These are phyloP conservation scores for Gobio gobio DNA, from an alignment of 2,113 vertebrate species.

Conservation along the genomic window DNA sequence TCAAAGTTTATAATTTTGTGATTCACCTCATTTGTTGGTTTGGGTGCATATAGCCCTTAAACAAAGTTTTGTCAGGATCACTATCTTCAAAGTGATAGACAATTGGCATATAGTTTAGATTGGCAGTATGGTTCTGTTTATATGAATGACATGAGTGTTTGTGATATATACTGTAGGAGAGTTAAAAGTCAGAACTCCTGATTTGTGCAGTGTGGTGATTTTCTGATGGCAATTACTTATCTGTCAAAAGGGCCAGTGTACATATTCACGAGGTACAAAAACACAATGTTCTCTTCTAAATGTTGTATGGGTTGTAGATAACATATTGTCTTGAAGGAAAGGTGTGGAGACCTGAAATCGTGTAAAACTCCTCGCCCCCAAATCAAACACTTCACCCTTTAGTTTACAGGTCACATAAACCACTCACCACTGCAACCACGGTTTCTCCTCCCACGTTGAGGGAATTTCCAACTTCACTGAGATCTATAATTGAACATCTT, in stretches of 20 bases:
- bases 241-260: neutral
- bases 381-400: slow-evolving; percentile 67
- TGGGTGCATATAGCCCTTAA: too few relatives aligned
- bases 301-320: slow-evolving; percentile 15
- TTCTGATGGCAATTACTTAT: neutral
- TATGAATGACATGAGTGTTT: too few relatives aligned
- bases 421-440: neutral
- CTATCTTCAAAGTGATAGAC: too few relatives aligned
- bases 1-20: too few relatives aligned
- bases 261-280: slow-evolving; percentile 14
- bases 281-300: neutral
- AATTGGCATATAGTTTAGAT: too few relatives aligned
- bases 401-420: slow-evolving; percentile 21
- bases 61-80: too few relatives aligned
- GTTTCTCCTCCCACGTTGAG: neutral
- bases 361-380: slow-evolving; percentile 60
- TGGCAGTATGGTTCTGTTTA: too few relatives aligned
- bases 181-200: too few relatives aligned
- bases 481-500: neutral
- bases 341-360: slow-evolving; percentile 6
- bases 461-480: neutral
- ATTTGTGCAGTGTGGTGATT: too few relatives aligned
- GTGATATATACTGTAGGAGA: too few relatives aligned
- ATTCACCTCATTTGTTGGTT: too few relatives aligned
- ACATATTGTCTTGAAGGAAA: slow-evolving; percentile 45